Percentiles rank a stretch among this genome's conserved stretches.
phyloP scores from a whole-genome alignment of 2,113 vertebrate species.

The Engraulis encrasicolus region DNA sequence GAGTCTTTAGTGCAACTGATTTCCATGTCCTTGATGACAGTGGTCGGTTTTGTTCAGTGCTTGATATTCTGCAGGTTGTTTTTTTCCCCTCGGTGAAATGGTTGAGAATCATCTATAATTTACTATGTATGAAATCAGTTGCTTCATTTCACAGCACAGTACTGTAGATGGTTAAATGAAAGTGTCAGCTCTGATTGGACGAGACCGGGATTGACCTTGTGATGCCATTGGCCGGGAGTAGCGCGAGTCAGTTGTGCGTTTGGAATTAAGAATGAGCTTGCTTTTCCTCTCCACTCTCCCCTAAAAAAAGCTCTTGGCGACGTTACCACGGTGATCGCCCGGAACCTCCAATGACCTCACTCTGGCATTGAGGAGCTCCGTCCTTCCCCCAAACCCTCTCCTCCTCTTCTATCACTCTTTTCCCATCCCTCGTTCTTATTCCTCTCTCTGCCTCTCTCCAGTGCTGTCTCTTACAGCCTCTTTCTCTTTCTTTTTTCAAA shows the following conservation, averaged over 20 bases:
- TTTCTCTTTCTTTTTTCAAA: too few species aligned
- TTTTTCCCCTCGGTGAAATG: neutral
- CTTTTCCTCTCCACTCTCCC: neutral
- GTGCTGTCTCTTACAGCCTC: too few species aligned
- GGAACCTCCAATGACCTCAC: slow-evolving; percentile 7
- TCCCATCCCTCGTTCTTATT: too few species aligned
- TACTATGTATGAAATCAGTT: neutral
- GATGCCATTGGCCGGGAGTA: neutral
- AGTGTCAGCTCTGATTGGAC: too few species aligned
- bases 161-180: too few species aligned
- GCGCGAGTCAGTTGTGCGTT: neutral
- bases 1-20: neutral
- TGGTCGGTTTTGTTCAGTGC: neutral
- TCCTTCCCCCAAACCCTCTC: slow-evolving; percentile 4
- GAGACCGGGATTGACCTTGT: neutral
- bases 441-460: too few species aligned
- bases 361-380: neutral
- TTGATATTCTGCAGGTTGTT: neutral
- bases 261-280: neutral
- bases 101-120: slow-evolving; percentile 7
- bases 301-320: neutral
- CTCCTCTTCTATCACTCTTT: too few species aligned
- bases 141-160: neutral
- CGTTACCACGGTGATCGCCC: neutral
- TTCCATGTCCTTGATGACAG: neutral